Conservation (phyloP, 2,888 invertebrate genomes). For the Conistra vaccinii region DNA sequence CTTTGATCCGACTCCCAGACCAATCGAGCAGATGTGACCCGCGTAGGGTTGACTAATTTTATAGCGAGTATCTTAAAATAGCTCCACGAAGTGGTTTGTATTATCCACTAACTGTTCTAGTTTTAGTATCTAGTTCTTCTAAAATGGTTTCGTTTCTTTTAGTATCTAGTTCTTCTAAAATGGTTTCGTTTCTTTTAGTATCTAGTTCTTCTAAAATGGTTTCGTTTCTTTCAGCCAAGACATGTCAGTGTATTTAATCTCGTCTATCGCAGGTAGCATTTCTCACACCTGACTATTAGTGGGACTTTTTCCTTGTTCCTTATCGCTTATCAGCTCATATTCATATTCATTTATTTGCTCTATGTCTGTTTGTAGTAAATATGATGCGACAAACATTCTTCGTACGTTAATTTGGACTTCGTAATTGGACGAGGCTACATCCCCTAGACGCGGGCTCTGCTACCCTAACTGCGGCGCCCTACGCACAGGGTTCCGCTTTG, state of each 20-base stretch:
- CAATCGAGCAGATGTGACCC: conserved; percentile 42
- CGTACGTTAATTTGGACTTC: background rate
- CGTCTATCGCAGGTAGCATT: conserved; percentile 8
- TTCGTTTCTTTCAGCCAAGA: background rate
- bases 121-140: background rate
- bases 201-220: background rate
- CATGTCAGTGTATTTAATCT: conserved; percentile 8
- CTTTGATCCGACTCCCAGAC: conserved; percentile 44
- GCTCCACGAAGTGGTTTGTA: background rate
- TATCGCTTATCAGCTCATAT: conserved; percentile 11
- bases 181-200: background rate
- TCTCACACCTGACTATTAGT: background rate
- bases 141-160: background rate
- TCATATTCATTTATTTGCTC: no score
- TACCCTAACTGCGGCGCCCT: background rate
- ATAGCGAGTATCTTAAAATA: conserved; percentile 2
- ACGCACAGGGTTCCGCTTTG: conserved; percentile 1
- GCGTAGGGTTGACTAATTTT: conserved; percentile 23
- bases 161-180: background rate
- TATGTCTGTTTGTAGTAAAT: background rate
- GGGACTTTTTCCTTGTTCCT: conserved; percentile 11
- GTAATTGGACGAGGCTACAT: background rate
- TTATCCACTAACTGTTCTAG: background rate
- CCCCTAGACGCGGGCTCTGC: no score
- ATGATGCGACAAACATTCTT: conserved; percentile 2